Evolutionary conservation across 2,888 invertebrate genomes (phyloP).

Genomic region (Cryptus armator): DNA sequence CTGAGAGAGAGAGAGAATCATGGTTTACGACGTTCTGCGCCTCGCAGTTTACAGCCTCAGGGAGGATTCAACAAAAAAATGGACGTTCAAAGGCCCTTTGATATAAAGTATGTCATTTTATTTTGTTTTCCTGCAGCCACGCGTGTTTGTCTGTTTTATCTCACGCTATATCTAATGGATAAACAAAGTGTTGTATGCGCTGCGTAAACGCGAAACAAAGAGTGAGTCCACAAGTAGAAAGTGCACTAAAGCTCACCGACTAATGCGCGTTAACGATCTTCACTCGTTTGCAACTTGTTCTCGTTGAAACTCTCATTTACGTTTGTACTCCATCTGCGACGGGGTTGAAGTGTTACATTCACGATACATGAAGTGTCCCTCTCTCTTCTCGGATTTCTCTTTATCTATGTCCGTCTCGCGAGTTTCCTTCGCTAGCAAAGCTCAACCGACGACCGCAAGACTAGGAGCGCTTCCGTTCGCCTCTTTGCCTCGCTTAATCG

Average conservation of each 20-base stretch:
- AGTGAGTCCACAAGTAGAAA: neutral
- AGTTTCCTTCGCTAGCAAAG: neutral
- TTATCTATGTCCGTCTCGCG: neutral
- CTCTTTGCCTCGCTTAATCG: conserved; percentile 33
- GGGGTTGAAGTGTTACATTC: neutral
- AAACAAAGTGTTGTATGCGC: neutral
- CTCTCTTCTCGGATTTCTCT: conserved; percentile 19
- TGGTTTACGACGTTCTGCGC: too few relatives aligned
- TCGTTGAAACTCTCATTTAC: conserved; percentile 56
- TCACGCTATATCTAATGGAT: neutral
- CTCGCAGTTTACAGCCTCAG: too few relatives aligned
- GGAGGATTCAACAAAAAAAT: neutral
- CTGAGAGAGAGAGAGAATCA: too few relatives aligned
- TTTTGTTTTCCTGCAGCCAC: conserved; percentile 10
- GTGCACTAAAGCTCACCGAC: conserved; percentile 1
- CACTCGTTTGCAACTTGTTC: conserved; percentile 44
- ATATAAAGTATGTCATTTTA: conserved; percentile 25
- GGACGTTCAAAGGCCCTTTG: conserved; percentile 42
- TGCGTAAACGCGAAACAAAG: too few relatives aligned
- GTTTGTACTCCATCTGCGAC: conserved; percentile 22
- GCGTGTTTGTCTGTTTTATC: neutral
- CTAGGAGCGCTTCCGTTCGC: neutral
- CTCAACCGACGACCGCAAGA: neutral
- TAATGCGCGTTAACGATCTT: conserved; percentile 47
- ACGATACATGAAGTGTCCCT: neutral